Conservation (phyloP, 2,888 invertebrate species). For the Macrosoma leucophasiata region DNA sequence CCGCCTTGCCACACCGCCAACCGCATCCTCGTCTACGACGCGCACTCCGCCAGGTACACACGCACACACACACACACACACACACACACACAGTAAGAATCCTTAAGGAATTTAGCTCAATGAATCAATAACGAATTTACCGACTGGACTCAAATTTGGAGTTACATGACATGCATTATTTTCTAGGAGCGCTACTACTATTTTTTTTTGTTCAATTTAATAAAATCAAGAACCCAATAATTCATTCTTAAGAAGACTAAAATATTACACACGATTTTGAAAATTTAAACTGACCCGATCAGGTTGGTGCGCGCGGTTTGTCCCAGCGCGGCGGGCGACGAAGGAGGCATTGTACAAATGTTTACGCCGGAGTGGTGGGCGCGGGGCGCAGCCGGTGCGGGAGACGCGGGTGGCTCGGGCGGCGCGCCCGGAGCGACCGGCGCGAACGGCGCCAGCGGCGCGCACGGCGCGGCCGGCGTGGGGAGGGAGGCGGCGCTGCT, state of each 20-base stretch:
- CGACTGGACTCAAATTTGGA: no score
- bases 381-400: constrained; percentile 56
- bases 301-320: constrained; percentile 81
- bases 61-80: no score
- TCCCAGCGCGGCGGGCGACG: constrained; percentile 82
- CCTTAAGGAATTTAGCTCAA: no score
- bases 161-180: no score
- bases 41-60: constrained; percentile 77
- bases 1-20: constrained; percentile 85
- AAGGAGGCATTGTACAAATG: constrained; percentile 81
- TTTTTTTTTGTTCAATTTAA: no score
- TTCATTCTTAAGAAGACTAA: no score
- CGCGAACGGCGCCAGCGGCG: no score
- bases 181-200: no score
- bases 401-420: constrained; percentile 89
- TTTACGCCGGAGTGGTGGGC: constrained; percentile 87
- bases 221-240: no score
- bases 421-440: constrained; percentile 85
- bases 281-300: constrained; percentile 9
- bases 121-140: no score
- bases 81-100: no score
- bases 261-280: no score
- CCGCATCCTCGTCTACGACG: constrained; percentile 87
- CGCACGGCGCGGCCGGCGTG: constrained; percentile 73
- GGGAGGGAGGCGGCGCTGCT: constrained; percentile 81